Conservation (phyloP, 2,888 invertebrate genomes). For the Pachymerium ferrugineum region DNA sequence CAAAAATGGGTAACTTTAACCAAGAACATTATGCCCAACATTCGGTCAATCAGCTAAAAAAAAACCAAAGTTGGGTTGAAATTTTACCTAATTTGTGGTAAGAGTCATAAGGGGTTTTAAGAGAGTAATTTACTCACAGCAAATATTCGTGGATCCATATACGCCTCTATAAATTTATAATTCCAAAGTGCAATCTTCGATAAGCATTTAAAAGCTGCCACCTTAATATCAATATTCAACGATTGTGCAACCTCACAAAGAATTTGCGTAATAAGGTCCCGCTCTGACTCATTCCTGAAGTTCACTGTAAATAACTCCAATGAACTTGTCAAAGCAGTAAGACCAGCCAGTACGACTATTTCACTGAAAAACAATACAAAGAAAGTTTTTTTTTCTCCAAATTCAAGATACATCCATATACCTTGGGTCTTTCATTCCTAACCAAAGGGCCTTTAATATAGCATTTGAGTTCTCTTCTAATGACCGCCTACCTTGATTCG, state of each 20-base stretch:
- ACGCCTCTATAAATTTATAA: background rate
- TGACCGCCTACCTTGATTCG: background rate
- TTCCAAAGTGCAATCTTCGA: background rate
- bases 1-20: no score
- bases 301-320: background rate
- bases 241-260: background rate
- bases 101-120: no score
- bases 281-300: background rate
- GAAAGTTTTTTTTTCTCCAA: background rate
- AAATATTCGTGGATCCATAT: slow-evolving; percentile 16
- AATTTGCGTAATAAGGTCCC: background rate
- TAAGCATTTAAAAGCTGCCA: background rate
- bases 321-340: background rate
- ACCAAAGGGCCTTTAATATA: background rate
- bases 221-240: background rate
- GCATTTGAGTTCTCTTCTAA: background rate
- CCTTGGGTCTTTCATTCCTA: background rate
- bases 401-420: background rate
- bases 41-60: no score
- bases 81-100: no score
- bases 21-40: no score
- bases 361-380: no score
- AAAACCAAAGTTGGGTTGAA: no score
- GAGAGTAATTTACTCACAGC: background rate
- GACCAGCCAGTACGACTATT: background rate